Percentiles rank a stretch among this genome's conserved stretches.
These are phyloP conservation scores for Chlamydotis undulata DNA, from an alignment of 2,113 vertebrate species.

Conservation along the genomic window DNA sequence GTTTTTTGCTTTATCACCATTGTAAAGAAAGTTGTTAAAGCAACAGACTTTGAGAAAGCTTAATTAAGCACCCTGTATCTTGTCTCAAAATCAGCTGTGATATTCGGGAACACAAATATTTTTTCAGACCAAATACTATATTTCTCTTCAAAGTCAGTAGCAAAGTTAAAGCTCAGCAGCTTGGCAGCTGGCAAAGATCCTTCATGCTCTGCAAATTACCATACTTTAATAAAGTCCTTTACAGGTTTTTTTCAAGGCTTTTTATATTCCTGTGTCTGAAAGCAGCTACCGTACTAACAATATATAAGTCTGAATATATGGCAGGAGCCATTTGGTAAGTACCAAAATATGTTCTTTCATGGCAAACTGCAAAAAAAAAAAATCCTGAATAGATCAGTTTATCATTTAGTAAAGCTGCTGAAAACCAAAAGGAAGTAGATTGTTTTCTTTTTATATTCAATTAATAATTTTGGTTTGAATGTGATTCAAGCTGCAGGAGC, in stretches of 20 bases:
- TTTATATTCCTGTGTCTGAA: slow-evolving; percentile 7
- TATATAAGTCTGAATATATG: background rate
- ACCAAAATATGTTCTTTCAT: background rate
- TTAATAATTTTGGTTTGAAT: background rate
- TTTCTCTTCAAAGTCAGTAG: background rate
- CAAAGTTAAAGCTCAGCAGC: slow-evolving; percentile 11
- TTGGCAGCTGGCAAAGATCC: background rate
- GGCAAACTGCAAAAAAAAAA: background rate
- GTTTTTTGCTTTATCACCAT: background rate
- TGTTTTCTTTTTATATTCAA: background rate
- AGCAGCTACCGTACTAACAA: background rate
- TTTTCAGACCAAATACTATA: background rate
- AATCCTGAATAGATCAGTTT: background rate
- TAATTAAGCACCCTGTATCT: background rate
- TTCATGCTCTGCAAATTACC: background rate
- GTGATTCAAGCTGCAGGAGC: background rate
- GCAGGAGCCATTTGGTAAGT: background rate
- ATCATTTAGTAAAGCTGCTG: background rate
- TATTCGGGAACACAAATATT: background rate
- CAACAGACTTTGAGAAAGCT: background rate
- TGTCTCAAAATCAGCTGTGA: background rate
- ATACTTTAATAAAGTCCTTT: background rate
- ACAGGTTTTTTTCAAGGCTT: background rate
- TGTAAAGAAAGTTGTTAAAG: background rate
- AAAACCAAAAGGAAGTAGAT: background rate